Evolutionary conservation across 2,888 invertebrate genomes (phyloP), one percentile per base, ranked within the genome.

Genomic region (Melanophora roralis): DNA sequence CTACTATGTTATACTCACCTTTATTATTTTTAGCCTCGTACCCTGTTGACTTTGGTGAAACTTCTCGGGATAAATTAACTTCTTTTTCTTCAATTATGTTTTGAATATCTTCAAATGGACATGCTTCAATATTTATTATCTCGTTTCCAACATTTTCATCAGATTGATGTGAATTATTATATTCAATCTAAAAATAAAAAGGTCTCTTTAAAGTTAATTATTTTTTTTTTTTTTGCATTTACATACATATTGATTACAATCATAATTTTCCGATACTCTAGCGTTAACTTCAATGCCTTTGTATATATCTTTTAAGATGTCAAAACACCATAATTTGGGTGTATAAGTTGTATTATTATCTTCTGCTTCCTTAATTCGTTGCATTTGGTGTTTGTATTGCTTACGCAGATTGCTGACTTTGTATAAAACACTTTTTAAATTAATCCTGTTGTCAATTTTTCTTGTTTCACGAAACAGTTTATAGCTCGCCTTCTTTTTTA

Each of bases 271-370:
- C 27, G 27, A 27, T 5, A 27, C 27, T 27, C 8, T 6, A 1
- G 9, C 6, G 14, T 14, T 14, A 16, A 8, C 16, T 7, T 14
- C 8, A 2, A 45, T n/a, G n/a, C 16, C 43, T 0, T 36, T 19
- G 21, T 21, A 16, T 32, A 53, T 32, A 34, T 16, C 9, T 1
- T 1, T 14, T 9, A 53, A 9, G 14, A 32, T 4, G 7, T 53
- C 14, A 23, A 53, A 72, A 43, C 62, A 72, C 60, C 72, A 62
- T 7, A 62, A 34, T 34, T 34, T 51, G 14, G 72, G 60, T 7
- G 19, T 14, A 62, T 62, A 72, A 7, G 27, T 11, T n/a, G 12
- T n/a, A 21, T 62, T 53, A 11, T 53, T 62, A 34, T 60, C 21
- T 36, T 53, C 16, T 1, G 72, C 72, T 11, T 1, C 5, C 8